Base-by-base conservation (phyloP, 2,797 vertebrate genomes). In the Eutrigla gurnardus region DNA sequence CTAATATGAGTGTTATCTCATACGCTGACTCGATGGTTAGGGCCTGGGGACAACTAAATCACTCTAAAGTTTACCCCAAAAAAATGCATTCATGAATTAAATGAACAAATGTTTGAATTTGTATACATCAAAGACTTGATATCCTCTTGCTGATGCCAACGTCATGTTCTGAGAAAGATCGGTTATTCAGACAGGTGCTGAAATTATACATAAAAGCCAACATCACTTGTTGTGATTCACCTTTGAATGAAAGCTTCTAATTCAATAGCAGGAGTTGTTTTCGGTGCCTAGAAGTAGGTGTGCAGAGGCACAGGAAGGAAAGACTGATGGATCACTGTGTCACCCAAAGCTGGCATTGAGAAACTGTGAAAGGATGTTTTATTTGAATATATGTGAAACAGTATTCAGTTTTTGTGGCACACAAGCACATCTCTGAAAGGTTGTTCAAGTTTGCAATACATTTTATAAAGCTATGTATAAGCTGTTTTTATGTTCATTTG, bases 331-430 rank as follows among this genome's bases (percentile, higher is more conserved):
- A 7, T 39, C 32, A 2, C 17, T 32, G 35, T 2, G 6, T 13
- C 37, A 2, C 18, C 49, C 15, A 25, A 53, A 36, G 69, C 8
- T 1, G 39, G 12, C 39, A 14, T n/a, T 52, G 37, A 42, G 49
- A n/a, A 57, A 36, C 63, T 64, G 32, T 25, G 43, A 58, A 61
- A 60, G 43, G 7, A 7, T 36, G 17, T 42, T 70, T 60, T 33
- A 55, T 25, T 69, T 2, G 32, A 18, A 45, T 12, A 10, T 17
- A 25, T 25, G 25, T 25, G 25, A 25, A 25, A 25, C 25, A 25
- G 25, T 25, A 25, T 25, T 25, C 25, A 25, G 25, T 25, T 25
- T 37, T 60, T n/a, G 1, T 32, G 36, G 14, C 3, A 47, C 57
- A n/a, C 18, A 6, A 40, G 33, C 13, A 6, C 37, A n/a, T 11